phyloP scores from a whole-genome alignment of 2,888 invertebrate species.

The Tetragonula carbonaria region DNA sequence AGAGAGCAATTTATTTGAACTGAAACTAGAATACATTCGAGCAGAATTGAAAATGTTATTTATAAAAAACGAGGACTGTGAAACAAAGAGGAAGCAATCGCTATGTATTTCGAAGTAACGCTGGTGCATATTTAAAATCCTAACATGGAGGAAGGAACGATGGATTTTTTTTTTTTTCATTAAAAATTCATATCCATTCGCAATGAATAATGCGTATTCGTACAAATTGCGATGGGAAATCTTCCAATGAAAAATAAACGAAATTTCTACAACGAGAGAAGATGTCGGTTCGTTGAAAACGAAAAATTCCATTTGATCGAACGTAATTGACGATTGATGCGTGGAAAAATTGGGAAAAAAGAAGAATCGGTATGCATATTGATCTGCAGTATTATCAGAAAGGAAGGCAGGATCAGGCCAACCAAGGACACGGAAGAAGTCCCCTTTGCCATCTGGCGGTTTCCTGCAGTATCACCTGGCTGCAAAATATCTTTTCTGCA shows the following conservation, averaged over 20 bases:
- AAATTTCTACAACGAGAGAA: background rate
- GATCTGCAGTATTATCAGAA: conserved; percentile 43
- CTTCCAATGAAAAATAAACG: too few species aligned
- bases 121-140: background rate
- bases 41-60: background rate
- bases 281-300: background rate
- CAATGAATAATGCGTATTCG: background rate
- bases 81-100: background rate
- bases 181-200: background rate
- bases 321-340: background rate
- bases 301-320: background rate
- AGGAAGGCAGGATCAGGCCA: conserved; percentile 40
- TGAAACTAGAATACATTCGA: background rate
- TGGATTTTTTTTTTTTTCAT: background rate
- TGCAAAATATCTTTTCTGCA: conserved; percentile 72
- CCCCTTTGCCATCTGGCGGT: conserved; percentile 83
- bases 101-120: background rate
- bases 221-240: background rate
- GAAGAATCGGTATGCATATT: conserved; percentile 36
- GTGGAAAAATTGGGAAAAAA: background rate
- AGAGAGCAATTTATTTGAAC: background rate
- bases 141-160: background rate
- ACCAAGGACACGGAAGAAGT: conserved; percentile 74
- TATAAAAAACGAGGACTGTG: background rate
- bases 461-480: conserved; percentile 74